Percentiles rank a stretch among this genome's conserved stretches.
Evolutionary conservation across 1,140 invertebrate genomes (phyloP).

Genomic region (Caenorhabditis briggsae): DNA sequence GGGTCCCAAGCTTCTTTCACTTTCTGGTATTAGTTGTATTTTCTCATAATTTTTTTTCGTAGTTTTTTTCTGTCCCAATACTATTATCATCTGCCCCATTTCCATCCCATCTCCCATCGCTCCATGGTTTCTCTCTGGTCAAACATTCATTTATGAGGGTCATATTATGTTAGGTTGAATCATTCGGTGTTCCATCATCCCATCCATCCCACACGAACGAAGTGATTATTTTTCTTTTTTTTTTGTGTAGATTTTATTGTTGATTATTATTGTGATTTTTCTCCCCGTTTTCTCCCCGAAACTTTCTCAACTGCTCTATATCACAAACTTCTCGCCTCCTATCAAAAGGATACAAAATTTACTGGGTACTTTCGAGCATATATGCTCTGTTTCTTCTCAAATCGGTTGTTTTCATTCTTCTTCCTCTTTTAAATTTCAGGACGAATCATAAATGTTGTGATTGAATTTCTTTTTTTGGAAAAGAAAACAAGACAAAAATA

Average conservation of each 20-base stretch:
- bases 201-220: not conserved
- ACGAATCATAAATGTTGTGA: constrained; percentile 51
- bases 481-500: too few species aligned
- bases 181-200: not conserved
- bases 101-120: constrained; percentile 5
- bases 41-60: not conserved
- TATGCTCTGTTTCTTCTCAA: not conserved
- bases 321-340: not conserved
- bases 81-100: not conserved
- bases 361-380: not conserved
- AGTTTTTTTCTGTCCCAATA: not conserved
- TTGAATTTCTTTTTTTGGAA: not conserved
- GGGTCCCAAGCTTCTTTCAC: constrained; percentile 43
- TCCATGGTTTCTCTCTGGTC: constrained; percentile 43
- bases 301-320: too few species aligned
- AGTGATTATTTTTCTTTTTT: not conserved
- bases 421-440: not conserved
- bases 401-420: constrained; percentile 21
- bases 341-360: not conserved
- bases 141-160: constrained; percentile 51
- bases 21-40: constrained; percentile 39
- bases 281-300: not conserved
- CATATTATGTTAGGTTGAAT: constrained; percentile 40
- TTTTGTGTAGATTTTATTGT: constrained; percentile 13
- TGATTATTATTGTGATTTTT: constrained; percentile 38